Evolutionary conservation across 2,888 invertebrate genomes (phyloP), one percentile per base, ranked within the genome.

Genomic region (Agriopis aurantiaria): DNA sequence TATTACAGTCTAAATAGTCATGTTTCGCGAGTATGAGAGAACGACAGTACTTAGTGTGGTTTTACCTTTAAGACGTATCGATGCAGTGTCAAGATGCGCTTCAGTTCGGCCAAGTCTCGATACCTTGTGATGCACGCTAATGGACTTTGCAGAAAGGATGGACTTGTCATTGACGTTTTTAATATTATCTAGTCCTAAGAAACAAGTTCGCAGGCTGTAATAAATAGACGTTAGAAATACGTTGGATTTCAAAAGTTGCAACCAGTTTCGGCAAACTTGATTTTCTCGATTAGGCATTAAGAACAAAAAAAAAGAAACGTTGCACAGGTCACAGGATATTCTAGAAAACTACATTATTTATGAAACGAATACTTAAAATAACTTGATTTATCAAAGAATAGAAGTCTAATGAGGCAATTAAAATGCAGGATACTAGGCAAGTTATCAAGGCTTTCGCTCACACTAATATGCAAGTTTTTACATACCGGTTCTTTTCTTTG

Each of bases 51-150:
- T 33, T 40, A 57, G 45, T 57, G 57, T 45, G 57, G 10, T 17
- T 8, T 58, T 33, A 33, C 46, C 58, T 48, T 58, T 17, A 8
- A 10, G 48, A 45, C 46, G 68, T 46, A 72, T 67, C 62, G 68
- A 89, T 85, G 83, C 79, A 78, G 82, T 86, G 89, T 88, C 88
- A 83, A 70, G 82, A 82, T 85, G 84, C 85, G 87, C 88, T 83
- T 87, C 80, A 82, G 78, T 80, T 81, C 83, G 79, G 78, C 81
- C 79, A 78, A 76, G 59, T 78, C 75, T 75, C 77, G 87, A 89
- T 90, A 88, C 78, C 77, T 74, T 67, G 79, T 88, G 91, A 91
- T 90, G 87, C 82, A 86, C 85, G 89, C 91, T 93, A 93, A 93
- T 92, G 92, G 92, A 91, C 78, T 81, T 85, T 85, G 85, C 85